These are phyloP conservation scores for Lepidostoma basale DNA, from an alignment of 1,140 invertebrate genomes.

Conservation along the genomic window DNA sequence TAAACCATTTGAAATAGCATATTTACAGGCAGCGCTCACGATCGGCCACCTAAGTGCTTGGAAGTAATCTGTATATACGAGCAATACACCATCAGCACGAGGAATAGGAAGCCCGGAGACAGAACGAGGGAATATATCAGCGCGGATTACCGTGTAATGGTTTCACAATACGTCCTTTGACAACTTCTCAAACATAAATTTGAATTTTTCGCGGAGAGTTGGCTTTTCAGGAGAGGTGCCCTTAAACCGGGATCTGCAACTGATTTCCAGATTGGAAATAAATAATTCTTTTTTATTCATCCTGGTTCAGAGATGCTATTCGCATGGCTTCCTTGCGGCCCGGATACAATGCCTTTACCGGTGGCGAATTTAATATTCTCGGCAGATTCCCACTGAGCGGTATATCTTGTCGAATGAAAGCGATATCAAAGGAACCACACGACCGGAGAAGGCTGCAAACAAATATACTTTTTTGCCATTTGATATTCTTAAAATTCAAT, in stretches of 20 bases:
- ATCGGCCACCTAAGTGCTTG: neutral
- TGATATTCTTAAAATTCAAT: constrained; percentile 40
- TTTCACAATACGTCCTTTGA: constrained; percentile 45
- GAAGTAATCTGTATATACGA: constrained; percentile 28
- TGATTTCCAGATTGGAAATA: constrained; percentile 45
- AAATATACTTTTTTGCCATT: constrained; percentile 38
- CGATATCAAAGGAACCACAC: constrained; percentile 40
- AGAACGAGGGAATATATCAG: constrained; percentile 27
- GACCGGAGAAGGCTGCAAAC: constrained; percentile 35
- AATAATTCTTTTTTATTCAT: constrained; percentile 43
- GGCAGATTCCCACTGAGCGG: constrained; percentile 14
- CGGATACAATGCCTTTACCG: constrained; percentile 27
- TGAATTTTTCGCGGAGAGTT: constrained; percentile 35
- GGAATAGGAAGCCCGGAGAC: too few species aligned
- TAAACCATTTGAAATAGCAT: neutral
- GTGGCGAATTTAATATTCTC: constrained; percentile 44
- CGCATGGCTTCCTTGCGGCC: constrained; percentile 21
- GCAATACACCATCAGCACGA: too few species aligned
- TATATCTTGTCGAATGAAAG: constrained; percentile 44
- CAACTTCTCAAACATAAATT: constrained; percentile 43
- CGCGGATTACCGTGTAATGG: constrained; percentile 40
- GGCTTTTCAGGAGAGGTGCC: constrained; percentile 7
- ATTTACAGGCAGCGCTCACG: constrained; percentile 27
- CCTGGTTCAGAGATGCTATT: constrained; percentile 40
- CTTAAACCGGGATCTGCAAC: constrained; percentile 41